Conservation (phyloP, 2,797 vertebrate species). For the Diplodus sargus region DNA sequence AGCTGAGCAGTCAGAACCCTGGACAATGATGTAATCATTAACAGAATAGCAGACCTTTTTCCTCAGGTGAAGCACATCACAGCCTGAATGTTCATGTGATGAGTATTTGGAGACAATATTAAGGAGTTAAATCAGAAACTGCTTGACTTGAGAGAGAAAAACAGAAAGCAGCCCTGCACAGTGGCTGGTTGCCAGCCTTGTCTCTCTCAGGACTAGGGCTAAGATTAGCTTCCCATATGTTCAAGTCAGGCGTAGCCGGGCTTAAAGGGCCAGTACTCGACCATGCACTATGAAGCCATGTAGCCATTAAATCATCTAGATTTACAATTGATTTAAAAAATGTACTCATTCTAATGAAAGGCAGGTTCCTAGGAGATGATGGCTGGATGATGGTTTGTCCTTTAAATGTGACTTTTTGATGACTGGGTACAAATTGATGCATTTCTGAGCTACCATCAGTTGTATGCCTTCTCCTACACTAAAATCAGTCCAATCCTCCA, state of each 20-base stretch:
- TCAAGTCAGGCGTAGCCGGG: conserved; percentile 79
- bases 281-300: conserved; percentile 18
- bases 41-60: conserved; percentile 10
- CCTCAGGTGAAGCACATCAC: not conserved
- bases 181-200: conserved; percentile 83
- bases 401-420: not conserved
- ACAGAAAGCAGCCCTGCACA: conserved; percentile 60
- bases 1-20: conserved; percentile 34
- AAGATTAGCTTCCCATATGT: conserved; percentile 91
- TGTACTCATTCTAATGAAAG: not conserved
- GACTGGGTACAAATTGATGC: not conserved
- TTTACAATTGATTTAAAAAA: not conserved
- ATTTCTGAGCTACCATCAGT: conserved; percentile 7
- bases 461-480: not conserved
- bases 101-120: conserved; percentile 14
- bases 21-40: conserved; percentile 40
- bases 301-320: not conserved
- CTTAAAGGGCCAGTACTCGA: conserved; percentile 84
- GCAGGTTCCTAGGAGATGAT: not conserved
- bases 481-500: not conserved
- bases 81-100: not conserved
- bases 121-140: conserved; percentile 9
- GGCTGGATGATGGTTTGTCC: conserved; percentile 1
- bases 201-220: conserved; percentile 83
- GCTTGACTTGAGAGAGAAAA: conserved; percentile 43